A percentile compares a stretch with the other conserved stretches of the same genome.
Evolutionary conservation across 2,888 invertebrate genomes (phyloP).

Genomic region (Aspidapion aeneum): DNA sequence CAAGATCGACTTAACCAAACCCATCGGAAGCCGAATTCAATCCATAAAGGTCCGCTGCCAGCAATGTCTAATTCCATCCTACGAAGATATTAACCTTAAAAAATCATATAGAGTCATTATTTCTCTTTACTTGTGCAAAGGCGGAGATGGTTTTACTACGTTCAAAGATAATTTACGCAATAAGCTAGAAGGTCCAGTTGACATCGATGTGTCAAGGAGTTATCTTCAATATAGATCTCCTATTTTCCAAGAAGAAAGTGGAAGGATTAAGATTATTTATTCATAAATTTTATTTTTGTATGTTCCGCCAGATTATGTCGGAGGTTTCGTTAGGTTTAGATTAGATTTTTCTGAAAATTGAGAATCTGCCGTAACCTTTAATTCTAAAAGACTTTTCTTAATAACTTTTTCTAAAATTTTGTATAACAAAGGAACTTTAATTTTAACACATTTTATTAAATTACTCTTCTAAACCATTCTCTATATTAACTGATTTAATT

Average conservation of each 20-base stretch:
- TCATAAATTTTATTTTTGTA: no score
- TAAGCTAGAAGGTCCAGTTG: conserved; percentile 49
- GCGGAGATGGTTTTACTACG: conserved; percentile 66
- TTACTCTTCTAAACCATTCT: no score
- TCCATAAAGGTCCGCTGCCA: conserved; percentile 58
- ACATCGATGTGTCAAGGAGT: conserved; percentile 53
- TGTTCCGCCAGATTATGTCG: no score
- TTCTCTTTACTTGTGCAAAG: conserved; percentile 57
- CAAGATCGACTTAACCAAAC: conserved; percentile 58
- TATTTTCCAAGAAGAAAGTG: conserved; percentile 53
- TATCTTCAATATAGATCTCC: conserved; percentile 53
- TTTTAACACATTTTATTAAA: no score
- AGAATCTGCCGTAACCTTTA: no score
- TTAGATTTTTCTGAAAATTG: no score
- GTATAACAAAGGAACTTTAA: no score
- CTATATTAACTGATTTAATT: no score
- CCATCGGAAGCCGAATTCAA: conserved; percentile 57
- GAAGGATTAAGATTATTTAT: conserved; percentile 48
- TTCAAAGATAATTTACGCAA: conserved; percentile 53
- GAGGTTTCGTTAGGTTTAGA: no score
- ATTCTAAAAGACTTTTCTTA: no score
- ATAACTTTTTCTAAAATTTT: no score
- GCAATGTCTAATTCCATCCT: conserved; percentile 61
- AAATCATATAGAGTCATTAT: conserved; percentile 61
- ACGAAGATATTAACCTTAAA: conserved; percentile 54